These are phyloP conservation scores for Rhopalosiphum nymphaeae DNA, from an alignment of 2,888 invertebrate species.

Conservation along the genomic window DNA sequence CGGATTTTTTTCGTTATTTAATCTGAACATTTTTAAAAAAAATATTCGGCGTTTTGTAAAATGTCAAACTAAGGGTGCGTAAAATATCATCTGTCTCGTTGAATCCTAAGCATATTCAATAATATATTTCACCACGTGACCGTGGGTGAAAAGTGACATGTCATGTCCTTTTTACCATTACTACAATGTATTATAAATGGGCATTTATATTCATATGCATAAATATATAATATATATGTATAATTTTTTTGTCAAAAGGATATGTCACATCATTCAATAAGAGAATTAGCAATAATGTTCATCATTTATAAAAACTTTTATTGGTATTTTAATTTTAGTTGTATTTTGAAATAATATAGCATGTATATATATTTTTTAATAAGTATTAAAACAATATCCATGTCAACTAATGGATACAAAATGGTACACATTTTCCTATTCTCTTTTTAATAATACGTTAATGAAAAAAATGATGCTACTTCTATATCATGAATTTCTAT, in stretches of 20 bases:
- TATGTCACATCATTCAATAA: conserved; percentile 29
- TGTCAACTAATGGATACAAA: neutral
- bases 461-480: neutral
- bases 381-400: neutral
- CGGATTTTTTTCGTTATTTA: conserved; percentile 1
- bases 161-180: conserved; percentile 39
- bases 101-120: conserved; percentile 45
- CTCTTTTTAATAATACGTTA: neutral
- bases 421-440: neutral
- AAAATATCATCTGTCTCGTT: conserved; percentile 52
- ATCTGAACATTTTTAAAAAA: neutral
- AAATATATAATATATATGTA: neutral
- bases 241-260: conserved; percentile 16
- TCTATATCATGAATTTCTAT: no score
- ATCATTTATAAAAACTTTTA: neutral
- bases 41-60: conserved; percentile 38
- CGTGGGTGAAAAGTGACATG: conserved; percentile 31
- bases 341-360: neutral
- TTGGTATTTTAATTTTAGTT: neutral
- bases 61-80: conserved; percentile 41
- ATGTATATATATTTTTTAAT: neutral
- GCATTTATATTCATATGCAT: conserved; percentile 33
- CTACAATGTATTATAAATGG: conserved; percentile 52
- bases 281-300: neutral
- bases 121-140: conserved; percentile 41